A percentile compares a stretch with the other conserved stretches of the same genome.
phyloP scores from a whole-genome alignment of 2,797 vertebrate genomes.

The Crax fasciolata region DNA sequence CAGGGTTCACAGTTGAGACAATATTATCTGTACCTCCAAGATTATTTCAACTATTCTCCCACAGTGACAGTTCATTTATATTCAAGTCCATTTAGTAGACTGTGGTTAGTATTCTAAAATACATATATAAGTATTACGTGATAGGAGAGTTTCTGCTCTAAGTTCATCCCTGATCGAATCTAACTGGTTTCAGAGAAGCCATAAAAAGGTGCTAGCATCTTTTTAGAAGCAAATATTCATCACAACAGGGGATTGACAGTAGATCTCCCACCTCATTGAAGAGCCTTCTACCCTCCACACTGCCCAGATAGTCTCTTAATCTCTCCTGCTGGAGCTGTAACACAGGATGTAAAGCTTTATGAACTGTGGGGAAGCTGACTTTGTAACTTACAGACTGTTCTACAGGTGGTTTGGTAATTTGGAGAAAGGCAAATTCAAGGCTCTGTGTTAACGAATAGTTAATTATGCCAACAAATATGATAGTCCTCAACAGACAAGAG shows the following conservation, averaged over 20 bases:
- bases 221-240: conserved; percentile 1
- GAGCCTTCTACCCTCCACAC: neutral
- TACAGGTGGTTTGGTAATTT: neutral
- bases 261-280: neutral
- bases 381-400: neutral
- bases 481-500: neutral
- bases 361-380: neutral
- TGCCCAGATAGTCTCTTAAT: neutral
- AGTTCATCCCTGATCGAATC: neutral
- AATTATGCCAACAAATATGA: neutral
- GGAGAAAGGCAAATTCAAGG: neutral
- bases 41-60: conserved; percentile 44
- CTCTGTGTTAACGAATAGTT: neutral
- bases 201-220: neutral
- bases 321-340: neutral
- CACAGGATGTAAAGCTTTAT: neutral
- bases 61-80: conserved; percentile 59
- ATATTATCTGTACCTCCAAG: conserved; percentile 42
- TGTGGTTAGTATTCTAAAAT: conserved; percentile 45
- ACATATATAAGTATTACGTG: neutral
- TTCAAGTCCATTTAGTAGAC: conserved; percentile 49
- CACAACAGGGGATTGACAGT: neutral
- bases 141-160: neutral
- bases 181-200: conserved; percentile 1
- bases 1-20: conserved; percentile 31